A percentile compares a stretch with the other conserved stretches of the same genome.
These are phyloP conservation scores for Tenualosa ilisha DNA, from an alignment of 2,797 vertebrate species.

Conservation along the genomic window DNA sequence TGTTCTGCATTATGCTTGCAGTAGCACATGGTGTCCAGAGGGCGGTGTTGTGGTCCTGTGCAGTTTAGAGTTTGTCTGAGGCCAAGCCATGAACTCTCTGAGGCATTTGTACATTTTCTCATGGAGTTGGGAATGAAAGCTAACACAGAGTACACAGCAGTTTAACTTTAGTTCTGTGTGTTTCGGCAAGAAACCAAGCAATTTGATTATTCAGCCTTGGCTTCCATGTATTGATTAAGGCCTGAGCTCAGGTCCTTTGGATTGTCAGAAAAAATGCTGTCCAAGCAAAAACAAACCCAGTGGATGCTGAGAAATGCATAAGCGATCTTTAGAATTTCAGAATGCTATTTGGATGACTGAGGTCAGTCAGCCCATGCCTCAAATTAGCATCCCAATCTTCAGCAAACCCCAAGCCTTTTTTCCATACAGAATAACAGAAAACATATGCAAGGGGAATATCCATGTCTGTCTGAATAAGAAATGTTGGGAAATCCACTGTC, in stretches of 20 bases:
- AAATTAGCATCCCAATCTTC: slow-evolving; percentile 14
- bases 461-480: not conserved
- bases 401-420: not conserved
- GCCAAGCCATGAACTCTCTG: not conserved
- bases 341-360: slow-evolving; percentile 17
- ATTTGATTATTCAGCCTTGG: not conserved
- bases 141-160: slow-evolving; percentile 7
- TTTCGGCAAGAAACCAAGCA: not conserved
- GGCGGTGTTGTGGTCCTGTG: slow-evolving; percentile 28
- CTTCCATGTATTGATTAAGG: not conserved
- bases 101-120: not conserved
- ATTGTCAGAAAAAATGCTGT: slow-evolving; percentile 1
- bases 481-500: not conserved
- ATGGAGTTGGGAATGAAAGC: not conserved
- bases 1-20: slow-evolving; percentile 14
- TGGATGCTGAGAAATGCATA: not conserved
- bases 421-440: not conserved
- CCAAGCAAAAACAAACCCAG: slow-evolving; percentile 4
- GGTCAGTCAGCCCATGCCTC: slow-evolving; percentile 10
- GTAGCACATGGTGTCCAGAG: slow-evolving; percentile 29
- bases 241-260: not conserved
- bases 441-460: not conserved
- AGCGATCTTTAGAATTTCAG: not conserved
- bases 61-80: not conserved
- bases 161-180: not conserved